Base-by-base conservation (phyloP, 2,888 invertebrate genomes). In the Drosophila quinaria region DNA sequence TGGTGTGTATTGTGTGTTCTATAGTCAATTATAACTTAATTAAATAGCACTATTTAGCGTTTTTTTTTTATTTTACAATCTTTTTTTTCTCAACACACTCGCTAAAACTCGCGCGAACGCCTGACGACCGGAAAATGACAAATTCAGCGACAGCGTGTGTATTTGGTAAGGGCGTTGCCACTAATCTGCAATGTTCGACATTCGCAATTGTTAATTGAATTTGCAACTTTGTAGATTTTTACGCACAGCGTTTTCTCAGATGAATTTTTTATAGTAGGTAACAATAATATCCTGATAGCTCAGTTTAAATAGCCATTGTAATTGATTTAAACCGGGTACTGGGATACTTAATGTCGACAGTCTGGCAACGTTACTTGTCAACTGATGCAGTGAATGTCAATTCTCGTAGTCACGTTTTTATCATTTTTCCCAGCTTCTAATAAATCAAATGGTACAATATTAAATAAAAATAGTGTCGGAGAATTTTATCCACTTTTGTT, bases 61-160 rank as follows among this genome's bases (percentile, higher is more conserved):
- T 69, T 49, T 25, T 65, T 33, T 39, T 13, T 35, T 44, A 25
- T 46, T 56, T 51, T 46, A 69, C 64, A 71, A 74, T 72, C 22
- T 76, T 74, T 70, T 70, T 70, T 62, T 74, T 74, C 79, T 87
- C 71, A 65, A 87, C 74, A 86, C 82, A 84, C 85, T 86, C 87
- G 87, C 77, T 60, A 78, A 81, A 86, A 87, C 86, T 89, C 90
- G 88, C 89, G 89, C 83, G 87, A 83, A 79, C 80, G 87, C 84
- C 84, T 91, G 87, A 90, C 87, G 86, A 89, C 93, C 92, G 93
- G 92, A 92, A 92, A 91, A 85, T 92, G 92, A 92, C 91, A 91
- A 80, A 79, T 75, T 68, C 63, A 74, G 39, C 47, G 72, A 68
- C 78, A 77, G 87, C 85, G 81, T 84, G 89, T 85, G 86, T 88